Percentiles rank a stretch among this genome's conserved stretches.
Evolutionary conservation across 2,797 vertebrate species (phyloP).

Genomic region (Iguana delicatissima): DNA sequence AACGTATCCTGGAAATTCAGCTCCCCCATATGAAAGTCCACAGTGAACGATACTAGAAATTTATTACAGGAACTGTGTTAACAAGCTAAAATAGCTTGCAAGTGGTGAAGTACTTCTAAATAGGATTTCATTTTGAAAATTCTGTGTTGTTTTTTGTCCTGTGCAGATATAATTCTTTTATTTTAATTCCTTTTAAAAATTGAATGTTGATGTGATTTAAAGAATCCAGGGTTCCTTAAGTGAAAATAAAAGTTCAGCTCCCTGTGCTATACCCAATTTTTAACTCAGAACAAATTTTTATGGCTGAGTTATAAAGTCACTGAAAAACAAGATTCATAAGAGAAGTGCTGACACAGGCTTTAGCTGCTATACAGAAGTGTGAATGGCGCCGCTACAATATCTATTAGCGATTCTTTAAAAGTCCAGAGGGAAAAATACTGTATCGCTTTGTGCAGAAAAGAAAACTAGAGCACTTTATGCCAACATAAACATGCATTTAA

Average conservation of each 20-base stretch:
- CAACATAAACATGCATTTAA: slow-evolving; percentile 85
- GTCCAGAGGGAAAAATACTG: slow-evolving; percentile 78
- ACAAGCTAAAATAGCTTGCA: not conserved
- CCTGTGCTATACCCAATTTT: slow-evolving; percentile 79
- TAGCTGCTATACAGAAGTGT: slow-evolving; percentile 74
- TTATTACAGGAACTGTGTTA: not conserved
- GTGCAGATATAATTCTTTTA: not conserved
- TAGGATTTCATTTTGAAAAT: not conserved
- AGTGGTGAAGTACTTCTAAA: not conserved
- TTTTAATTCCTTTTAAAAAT: slow-evolving; percentile 11
- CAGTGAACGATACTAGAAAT: not conserved
- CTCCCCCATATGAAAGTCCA: not conserved
- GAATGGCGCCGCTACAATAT: slow-evolving; percentile 82
- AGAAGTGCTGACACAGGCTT: slow-evolving; percentile 83
- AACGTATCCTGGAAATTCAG: not conserved
- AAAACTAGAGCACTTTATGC: slow-evolving; percentile 76
- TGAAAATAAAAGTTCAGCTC: slow-evolving; percentile 73
- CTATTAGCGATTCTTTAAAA: slow-evolving; percentile 80
- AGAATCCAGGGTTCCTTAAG: slow-evolving; percentile 62
- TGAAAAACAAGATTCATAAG: slow-evolving; percentile 79
- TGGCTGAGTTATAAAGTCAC: slow-evolving; percentile 79
- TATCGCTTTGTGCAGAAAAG: slow-evolving; percentile 70
- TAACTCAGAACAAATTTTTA: slow-evolving; percentile 83
- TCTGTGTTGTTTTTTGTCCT: not conserved
- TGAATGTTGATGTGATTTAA: slow-evolving; percentile 62